These are phyloP conservation scores for Apogon hyalosoma DNA, from an alignment of 2,797 vertebrate species.

Conservation along the genomic window DNA sequence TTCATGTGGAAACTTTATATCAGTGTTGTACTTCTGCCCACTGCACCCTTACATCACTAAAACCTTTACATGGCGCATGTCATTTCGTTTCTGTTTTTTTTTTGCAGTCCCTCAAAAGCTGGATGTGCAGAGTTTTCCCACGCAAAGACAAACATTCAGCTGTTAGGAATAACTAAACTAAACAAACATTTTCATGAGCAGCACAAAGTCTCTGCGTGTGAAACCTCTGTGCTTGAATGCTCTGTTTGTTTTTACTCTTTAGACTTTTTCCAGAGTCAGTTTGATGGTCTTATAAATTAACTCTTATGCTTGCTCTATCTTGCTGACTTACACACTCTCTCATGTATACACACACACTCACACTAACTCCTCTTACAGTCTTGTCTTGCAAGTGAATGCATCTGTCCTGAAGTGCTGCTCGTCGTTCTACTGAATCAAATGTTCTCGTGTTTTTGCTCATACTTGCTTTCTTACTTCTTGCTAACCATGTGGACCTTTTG, in stretches of 20 bases:
- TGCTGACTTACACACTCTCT: conserved; percentile 18
- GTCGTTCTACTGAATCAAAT: conserved; percentile 21
- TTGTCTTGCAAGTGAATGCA: conserved; percentile 71
- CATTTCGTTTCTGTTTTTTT: conserved; percentile 18
- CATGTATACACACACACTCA: conserved; percentile 26
- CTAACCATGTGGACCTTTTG: conserved; percentile 65
- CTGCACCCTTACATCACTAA: conserved; percentile 55
- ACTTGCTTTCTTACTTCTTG: conserved; percentile 75
- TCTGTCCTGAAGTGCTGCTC: conserved; percentile 30
- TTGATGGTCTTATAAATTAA: conserved; percentile 48
- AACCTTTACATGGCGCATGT: conserved; percentile 56
- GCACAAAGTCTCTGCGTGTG: conserved; percentile 68
- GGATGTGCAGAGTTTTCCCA: conserved; percentile 67
- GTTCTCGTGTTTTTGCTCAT: conserved; percentile 53
- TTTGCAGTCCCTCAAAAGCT: conserved; percentile 31
- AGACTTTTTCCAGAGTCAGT: conserved; percentile 58
- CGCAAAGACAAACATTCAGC: conserved; percentile 54
- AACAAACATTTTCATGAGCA: conserved; percentile 61
- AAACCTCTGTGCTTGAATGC: conserved; percentile 59
- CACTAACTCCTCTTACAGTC: conserved; percentile 61
- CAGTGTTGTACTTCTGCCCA: conserved; percentile 29
- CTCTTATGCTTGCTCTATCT: conserved; percentile 40
- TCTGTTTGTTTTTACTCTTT: conserved; percentile 75
- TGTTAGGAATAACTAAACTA: conserved; percentile 54
- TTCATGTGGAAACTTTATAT: conserved; percentile 37